Evolutionary conservation across 2,888 invertebrate genomes (phyloP), one percentile per base, ranked within the genome.

Genomic region (Drosophila bunnanda): DNA sequence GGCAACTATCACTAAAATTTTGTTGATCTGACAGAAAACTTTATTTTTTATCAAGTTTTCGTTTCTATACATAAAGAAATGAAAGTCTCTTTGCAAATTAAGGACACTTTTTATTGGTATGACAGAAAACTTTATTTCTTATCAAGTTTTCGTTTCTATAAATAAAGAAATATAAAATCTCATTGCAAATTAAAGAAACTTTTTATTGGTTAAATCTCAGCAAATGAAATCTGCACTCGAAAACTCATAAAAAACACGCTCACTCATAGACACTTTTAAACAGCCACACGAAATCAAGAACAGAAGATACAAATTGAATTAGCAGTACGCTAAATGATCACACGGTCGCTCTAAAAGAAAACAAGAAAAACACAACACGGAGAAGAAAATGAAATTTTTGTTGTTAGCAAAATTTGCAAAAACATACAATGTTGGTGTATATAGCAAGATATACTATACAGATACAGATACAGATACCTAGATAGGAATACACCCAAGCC

Each of bases 301-400:
- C 62, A 48, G 34, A 65, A 48, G 44, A 68, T 74, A 70, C 74
- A 86, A 81, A 88, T 88, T 81, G 73, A 91, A 88, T 90, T 90
- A 84, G 79, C 90, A 82, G 73, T 65, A 74, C 79, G 91, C 91
- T 91, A 91, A 91, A 82, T 83, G 88, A 89, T 91, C 91, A 91
- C 90, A 90, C 90, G 91, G 79, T 78, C 79, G 82, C 80, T 79
- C 90, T 80, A 80, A 85, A 70, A 75, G 50, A 75, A 73, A 75
- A 79, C 46, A 74, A 78, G 61, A 74, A 66, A 41, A 60, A 54
- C 41, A 70, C 65, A 76, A 58, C 30, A 56, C 61, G 58, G 66
- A 65, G 43, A 39, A 55, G 43, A 61, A 55, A 56, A 28, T 36
- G 15, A 34, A 41, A 34, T 64, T 67, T 41, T 59, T 67, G 70